Evolutionary conservation across 2,797 vertebrate genomes (phyloP).

Genomic region (Tympanoctomys barrerae): DNA sequence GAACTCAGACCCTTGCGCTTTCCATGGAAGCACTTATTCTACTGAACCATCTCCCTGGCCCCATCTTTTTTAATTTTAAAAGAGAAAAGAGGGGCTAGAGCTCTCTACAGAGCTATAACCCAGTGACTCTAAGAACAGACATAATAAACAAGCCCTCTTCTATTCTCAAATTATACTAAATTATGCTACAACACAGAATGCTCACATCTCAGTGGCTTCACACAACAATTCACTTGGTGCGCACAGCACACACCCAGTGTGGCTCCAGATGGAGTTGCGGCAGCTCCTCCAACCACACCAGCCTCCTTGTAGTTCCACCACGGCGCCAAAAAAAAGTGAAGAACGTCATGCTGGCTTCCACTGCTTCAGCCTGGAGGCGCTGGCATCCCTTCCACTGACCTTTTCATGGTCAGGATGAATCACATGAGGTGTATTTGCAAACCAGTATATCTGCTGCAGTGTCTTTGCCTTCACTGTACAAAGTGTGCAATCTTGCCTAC

Average conservation of each 20-base stretch:
- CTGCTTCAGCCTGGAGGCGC: not conserved
- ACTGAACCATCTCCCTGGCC: too few species aligned
- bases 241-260: accelerated
- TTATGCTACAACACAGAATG: not conserved
- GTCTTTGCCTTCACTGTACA: not conserved
- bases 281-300: not conserved
- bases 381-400: not conserved
- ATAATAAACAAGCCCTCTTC: not conserved
- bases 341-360: not conserved
- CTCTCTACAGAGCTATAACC: not conserved
- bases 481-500: not conserved
- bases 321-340: not conserved
- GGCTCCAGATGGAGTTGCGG: not conserved
- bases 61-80: not conserved
- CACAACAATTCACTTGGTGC: not conserved
- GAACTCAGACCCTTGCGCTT: too few species aligned
- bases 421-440: not conserved
- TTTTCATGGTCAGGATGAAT: not conserved
- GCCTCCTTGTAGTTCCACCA: accelerated
- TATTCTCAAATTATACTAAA: not conserved
- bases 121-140: not conserved
- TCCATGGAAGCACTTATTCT: too few species aligned
- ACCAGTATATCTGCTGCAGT: accelerated
- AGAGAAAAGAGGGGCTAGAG: not conserved
- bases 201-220: not conserved